phyloP scores from a whole-genome alignment of 2,113 vertebrate genomes.

The Rafetus swinhoei region DNA sequence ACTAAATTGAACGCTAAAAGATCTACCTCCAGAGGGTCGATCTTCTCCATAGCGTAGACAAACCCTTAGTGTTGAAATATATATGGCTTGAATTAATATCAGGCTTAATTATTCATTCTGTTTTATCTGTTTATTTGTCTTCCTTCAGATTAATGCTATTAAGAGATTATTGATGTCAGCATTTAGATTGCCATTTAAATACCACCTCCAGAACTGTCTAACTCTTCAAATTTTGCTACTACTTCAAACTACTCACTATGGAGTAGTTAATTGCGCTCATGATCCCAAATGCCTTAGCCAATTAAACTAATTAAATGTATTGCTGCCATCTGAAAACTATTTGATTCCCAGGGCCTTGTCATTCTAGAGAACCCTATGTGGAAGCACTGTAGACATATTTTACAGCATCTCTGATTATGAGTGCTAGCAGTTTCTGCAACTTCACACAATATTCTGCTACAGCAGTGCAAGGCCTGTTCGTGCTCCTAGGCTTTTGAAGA shows the following conservation, averaged over 20 bases:
- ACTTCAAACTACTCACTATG: not conserved
- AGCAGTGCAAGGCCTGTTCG: not conserved
- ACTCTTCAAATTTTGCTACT: not conserved
- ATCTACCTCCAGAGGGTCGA: too few relatives aligned
- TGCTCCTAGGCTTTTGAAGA: not conserved
- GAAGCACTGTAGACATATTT: not conserved
- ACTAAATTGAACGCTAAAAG: too few relatives aligned
- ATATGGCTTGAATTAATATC: not conserved
- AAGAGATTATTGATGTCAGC: not conserved
- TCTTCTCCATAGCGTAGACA: too few relatives aligned
- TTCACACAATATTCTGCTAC: not conserved
- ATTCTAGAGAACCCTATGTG: not conserved
- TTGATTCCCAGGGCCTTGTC: not conserved
- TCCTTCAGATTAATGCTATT: not conserved
- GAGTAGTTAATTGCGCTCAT: not conserved
- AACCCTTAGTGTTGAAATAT: slow-evolving; percentile 4
- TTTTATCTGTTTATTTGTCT: not conserved
- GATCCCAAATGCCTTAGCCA: not conserved
- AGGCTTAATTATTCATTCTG: not conserved
- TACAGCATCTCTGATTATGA: not conserved
- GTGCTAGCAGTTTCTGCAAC: not conserved
- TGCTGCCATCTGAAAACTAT: not conserved
- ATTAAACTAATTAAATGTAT: not conserved
- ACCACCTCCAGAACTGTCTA: not conserved
- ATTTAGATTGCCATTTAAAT: slow-evolving; percentile 7